A percentile compares a stretch with the other conserved stretches of the same genome.
Evolutionary conservation across 2,888 invertebrate species (phyloP).

Genomic region (Caenorhabditis sp.): DNA sequence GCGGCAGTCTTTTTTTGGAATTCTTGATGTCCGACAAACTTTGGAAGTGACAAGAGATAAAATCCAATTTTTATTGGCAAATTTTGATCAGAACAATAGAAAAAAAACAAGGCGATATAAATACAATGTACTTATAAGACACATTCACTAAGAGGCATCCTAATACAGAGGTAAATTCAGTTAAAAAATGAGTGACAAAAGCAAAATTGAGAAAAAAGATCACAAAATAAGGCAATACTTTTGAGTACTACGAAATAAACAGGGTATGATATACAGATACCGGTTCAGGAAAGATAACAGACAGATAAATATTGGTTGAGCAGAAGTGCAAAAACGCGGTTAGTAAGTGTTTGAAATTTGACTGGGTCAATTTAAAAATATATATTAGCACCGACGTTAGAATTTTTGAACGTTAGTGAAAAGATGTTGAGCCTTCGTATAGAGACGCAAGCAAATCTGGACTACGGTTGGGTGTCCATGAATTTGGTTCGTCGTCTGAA

Average conservation of each 20-base stretch:
- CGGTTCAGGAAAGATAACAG: background rate
- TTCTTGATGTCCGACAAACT: no score
- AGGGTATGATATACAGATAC: background rate
- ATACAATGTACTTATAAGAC: conserved; percentile 1
- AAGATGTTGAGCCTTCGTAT: conserved; percentile 41
- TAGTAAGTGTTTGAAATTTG: background rate
- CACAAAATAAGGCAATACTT: conserved; percentile 1
- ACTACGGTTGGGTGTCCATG: conserved; percentile 35
- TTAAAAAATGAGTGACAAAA: background rate
- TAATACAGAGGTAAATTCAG: background rate
- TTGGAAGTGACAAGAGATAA: no score
- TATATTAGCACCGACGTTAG: background rate
- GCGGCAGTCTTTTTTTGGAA: no score
- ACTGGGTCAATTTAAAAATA: background rate
- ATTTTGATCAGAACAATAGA: background rate
- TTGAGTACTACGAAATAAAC: background rate
- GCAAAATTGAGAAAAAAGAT: background rate
- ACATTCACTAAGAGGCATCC: background rate
- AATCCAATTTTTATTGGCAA: background rate
- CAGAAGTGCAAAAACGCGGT: background rate
- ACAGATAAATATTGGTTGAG: background rate
- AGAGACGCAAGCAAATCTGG: conserved; percentile 38
- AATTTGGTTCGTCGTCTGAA: conserved; percentile 30
- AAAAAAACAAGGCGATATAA: background rate
- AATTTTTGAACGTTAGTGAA: conserved; percentile 4